Evolutionary conservation across 2,888 invertebrate genomes (phyloP).

Genomic region (Drosophila borborema): DNA sequence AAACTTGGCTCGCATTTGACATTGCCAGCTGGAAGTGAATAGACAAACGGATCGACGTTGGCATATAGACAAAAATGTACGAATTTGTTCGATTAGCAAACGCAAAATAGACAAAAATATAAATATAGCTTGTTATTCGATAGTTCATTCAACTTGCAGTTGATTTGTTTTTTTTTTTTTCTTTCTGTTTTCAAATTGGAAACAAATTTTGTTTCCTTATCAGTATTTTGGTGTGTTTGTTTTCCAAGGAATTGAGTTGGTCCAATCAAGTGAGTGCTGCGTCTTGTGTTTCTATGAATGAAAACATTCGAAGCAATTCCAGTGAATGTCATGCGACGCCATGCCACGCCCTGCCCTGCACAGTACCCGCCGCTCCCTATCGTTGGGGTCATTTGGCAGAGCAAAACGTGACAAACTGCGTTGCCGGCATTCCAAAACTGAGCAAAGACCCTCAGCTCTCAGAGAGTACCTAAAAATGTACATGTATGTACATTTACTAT

Average conservation of each 20-base stretch:
- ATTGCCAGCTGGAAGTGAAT: slow-evolving; percentile 65
- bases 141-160: slow-evolving; percentile 67
- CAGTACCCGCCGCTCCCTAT: background rate
- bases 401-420: slow-evolving; percentile 70
- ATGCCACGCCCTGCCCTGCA: background rate
- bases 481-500: background rate
- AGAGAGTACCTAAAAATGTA: background rate
- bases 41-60: slow-evolving; percentile 21
- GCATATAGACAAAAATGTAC: slow-evolving; percentile 35
- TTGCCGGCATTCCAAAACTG: slow-evolving; percentile 55
- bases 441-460: slow-evolving; percentile 6
- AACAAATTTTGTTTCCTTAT: slow-evolving; percentile 57
- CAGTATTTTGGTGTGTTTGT: slow-evolving; percentile 24
- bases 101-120: slow-evolving; percentile 27
- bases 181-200: slow-evolving; percentile 20
- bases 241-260: slow-evolving; percentile 37
- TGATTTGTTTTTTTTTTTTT: background rate
- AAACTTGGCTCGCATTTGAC: slow-evolving; percentile 75
- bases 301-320: slow-evolving; percentile 55
- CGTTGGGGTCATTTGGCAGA: slow-evolving; percentile 71
- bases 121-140: background rate
- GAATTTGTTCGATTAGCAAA: slow-evolving; percentile 50
- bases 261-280: slow-evolving; percentile 34
- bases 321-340: slow-evolving; percentile 70
- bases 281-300: slow-evolving; percentile 68